These are phyloP conservation scores for Shargacucullia verbasci DNA, from an alignment of 2,888 invertebrate genomes.

Conservation along the genomic window DNA sequence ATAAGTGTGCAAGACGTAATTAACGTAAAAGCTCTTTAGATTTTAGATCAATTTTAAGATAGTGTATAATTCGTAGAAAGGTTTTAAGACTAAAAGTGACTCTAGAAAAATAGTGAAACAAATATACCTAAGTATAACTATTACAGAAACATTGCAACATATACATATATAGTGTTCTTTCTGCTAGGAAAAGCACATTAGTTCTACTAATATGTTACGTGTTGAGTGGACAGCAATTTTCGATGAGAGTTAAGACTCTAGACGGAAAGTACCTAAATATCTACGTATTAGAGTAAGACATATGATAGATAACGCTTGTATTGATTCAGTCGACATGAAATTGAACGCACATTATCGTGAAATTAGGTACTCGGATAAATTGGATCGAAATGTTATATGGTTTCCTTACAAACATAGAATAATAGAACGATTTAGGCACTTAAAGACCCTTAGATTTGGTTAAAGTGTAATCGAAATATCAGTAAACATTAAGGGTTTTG, in stretches of 20 bases:
- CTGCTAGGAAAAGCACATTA: neutral
- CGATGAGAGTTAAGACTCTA: too few species aligned
- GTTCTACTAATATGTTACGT: slow-evolving; percentile 1
- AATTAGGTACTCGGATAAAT: slow-evolving; percentile 15
- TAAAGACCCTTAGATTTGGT: slow-evolving; percentile 25
- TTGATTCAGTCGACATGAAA: slow-evolving; percentile 20
- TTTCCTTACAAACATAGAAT: slow-evolving; percentile 10
- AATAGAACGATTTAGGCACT: slow-evolving; percentile 11
- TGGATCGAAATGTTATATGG: slow-evolving; percentile 17
- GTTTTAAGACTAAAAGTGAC: slow-evolving; percentile 5
- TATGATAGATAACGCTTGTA: slow-evolving; percentile 13
- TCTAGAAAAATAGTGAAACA: too few species aligned
- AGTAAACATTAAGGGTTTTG: too few species aligned
- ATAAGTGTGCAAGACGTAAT: slow-evolving; percentile 28
- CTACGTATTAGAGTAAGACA: too few species aligned
- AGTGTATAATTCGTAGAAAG: slow-evolving; percentile 3
- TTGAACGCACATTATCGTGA: slow-evolving; percentile 10
- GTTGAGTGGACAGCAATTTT: neutral
- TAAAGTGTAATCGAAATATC: too few species aligned
- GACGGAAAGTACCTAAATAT: too few species aligned
- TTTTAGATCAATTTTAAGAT: slow-evolving; percentile 8
- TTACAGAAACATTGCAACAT: too few species aligned
- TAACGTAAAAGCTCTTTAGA: slow-evolving; percentile 17
- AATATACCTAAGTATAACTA: too few species aligned
- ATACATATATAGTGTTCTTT: too few species aligned